Conservation (phyloP, 2,797 vertebrate genomes). For the Rallus crepitans region DNA sequence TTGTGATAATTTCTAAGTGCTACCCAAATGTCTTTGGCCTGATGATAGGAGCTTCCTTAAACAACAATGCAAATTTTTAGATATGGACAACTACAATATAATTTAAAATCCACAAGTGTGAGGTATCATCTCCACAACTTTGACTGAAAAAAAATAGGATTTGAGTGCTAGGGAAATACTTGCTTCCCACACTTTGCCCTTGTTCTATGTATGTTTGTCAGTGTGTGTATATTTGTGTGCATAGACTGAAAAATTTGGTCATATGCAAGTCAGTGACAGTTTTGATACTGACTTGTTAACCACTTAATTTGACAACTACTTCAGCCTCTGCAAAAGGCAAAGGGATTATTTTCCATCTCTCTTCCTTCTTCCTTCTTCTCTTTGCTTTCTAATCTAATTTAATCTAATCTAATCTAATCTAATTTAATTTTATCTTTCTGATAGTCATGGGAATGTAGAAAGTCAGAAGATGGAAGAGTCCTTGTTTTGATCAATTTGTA, state of each 20-base stretch:
- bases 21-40: neutral
- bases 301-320: neutral
- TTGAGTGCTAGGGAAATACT: neutral
- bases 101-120: neutral
- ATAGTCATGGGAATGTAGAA: neutral
- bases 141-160: neutral
- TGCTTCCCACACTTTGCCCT: neutral
- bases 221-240: neutral
- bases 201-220: neutral
- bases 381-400: neutral
- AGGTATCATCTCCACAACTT: neutral
- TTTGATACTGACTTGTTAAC: neutral
- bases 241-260: neutral
- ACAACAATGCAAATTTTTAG: neutral
- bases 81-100: neutral
- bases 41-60: neutral
- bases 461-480: neutral
- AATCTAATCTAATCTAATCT: neutral
- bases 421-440: neutral
- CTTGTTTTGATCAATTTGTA: neutral
- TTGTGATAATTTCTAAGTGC: neutral
- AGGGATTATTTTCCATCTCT: neutral
- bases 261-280: neutral
- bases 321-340: neutral
- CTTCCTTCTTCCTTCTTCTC: neutral